Conservation (phyloP, 2,888 invertebrate species). For the Fragum sueziense region DNA sequence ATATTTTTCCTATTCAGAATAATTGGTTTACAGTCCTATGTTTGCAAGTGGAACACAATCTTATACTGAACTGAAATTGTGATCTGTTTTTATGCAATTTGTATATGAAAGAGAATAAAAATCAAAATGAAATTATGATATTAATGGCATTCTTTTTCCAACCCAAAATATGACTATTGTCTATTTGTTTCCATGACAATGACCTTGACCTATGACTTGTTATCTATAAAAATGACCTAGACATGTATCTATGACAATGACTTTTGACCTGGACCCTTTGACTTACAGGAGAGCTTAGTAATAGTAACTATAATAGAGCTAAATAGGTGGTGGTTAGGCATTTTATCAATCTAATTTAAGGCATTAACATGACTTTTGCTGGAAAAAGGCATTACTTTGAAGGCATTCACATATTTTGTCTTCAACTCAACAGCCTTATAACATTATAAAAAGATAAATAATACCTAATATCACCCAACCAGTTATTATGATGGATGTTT, state of each 20-base stretch:
- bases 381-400: background rate
- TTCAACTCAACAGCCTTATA: background rate
- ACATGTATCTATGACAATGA: background rate
- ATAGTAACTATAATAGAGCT: constrained; percentile 7
- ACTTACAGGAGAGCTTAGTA: background rate
- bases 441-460: background rate
- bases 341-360: background rate
- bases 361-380: background rate
- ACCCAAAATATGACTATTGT: background rate
- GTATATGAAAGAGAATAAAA: constrained; percentile 53
- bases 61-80: background rate
- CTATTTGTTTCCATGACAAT: background rate
- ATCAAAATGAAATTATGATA: background rate
- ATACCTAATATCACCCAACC: constrained; percentile 47
- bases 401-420: background rate
- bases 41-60: background rate
- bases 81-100: constrained; percentile 53
- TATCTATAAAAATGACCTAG: background rate
- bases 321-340: constrained; percentile 14
- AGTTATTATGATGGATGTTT: constrained; percentile 12
- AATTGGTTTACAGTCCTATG: too few relatives aligned
- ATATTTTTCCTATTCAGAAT: too few relatives aligned
- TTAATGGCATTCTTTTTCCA: background rate
- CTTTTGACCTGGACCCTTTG: background rate
- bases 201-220: background rate